These are phyloP conservation scores for Acanthurus leucopareius DNA, from an alignment of 2,797 vertebrate species.

Conservation along the genomic window DNA sequence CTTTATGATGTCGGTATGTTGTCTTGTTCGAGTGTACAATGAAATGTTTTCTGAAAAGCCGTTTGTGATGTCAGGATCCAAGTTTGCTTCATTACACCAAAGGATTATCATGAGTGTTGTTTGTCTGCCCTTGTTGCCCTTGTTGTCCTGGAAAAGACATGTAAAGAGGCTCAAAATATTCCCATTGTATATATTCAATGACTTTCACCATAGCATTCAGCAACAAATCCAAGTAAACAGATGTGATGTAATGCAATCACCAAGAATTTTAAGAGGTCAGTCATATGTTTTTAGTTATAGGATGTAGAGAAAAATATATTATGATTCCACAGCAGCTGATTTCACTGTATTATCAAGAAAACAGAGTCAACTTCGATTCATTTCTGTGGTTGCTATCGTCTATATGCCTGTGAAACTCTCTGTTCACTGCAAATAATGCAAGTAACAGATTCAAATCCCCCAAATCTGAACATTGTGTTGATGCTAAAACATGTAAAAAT, in stretches of 20 bases:
- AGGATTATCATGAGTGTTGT: constrained; percentile 18
- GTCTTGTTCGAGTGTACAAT: not conserved
- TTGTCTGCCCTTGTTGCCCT: constrained; percentile 5
- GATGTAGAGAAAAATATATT: not conserved
- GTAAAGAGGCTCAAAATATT: constrained; percentile 20
- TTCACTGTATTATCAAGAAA: not conserved
- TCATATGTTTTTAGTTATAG: constrained; percentile 5
- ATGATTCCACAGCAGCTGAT: constrained; percentile 16
- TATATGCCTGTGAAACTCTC: not conserved
- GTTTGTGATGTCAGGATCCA: not conserved
- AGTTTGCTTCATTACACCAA: not conserved
- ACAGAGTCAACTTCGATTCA: not conserved
- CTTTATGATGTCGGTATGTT: constrained; percentile 4
- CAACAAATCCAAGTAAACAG: constrained; percentile 20
- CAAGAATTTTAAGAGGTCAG: not conserved
- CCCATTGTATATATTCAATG: constrained; percentile 5
- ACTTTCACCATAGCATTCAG: constrained; percentile 12
- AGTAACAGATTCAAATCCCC: not conserved
- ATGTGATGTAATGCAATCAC: constrained; percentile 1
- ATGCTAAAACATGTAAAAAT: too few relatives aligned
- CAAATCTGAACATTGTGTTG: too few relatives aligned
- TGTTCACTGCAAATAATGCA: not conserved
- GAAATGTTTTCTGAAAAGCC: too few relatives aligned
- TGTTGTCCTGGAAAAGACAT: not conserved
- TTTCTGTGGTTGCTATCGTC: too few relatives aligned